A percentile compares a stretch with the other conserved stretches of the same genome.
Conservation (phyloP, 1,140 invertebrate genomes). For the Heliconius himera region DNA sequence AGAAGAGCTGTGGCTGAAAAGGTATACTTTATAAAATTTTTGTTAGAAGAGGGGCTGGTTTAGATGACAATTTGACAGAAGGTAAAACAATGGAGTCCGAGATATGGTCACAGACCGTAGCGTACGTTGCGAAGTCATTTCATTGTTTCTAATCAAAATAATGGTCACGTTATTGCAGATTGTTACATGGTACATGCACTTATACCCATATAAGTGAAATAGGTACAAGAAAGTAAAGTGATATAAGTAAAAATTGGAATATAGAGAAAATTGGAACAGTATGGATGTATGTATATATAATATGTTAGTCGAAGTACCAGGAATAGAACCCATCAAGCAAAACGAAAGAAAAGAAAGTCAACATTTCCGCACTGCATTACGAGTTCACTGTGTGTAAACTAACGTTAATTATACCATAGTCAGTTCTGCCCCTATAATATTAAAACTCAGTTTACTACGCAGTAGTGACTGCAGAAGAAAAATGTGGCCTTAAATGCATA, state of each 20-base stretch:
- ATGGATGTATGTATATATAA: neutral
- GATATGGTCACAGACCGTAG: conserved; percentile 67
- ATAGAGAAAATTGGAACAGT: no score
- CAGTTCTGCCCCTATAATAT: neutral
- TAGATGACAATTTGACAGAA: conserved; percentile 67
- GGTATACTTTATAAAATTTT: conserved; percentile 66
- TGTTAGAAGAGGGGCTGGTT: conserved; percentile 58
- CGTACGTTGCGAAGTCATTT: conserved; percentile 65
- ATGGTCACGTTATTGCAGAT: conserved; percentile 63
- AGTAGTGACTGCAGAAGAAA: neutral
- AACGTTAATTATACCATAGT: conserved; percentile 2
- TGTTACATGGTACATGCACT: conserved; percentile 62
- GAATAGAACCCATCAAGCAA: conserved; percentile 8
- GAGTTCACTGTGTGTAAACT: conserved; percentile 20
- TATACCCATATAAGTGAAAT: conserved; percentile 35
- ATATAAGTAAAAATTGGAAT: neutral
- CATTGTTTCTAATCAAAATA: conserved; percentile 73
- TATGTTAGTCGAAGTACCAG: conserved; percentile 9
- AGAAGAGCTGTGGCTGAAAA: conserved; percentile 43
- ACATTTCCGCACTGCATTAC: conserved; percentile 28
- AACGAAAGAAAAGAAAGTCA: conserved; percentile 25
- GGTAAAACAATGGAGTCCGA: conserved; percentile 64
- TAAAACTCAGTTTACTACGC: conserved; percentile 8
- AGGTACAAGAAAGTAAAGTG: conserved; percentile 28
- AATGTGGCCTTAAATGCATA: neutral